These are phyloP conservation scores for Kryptopterus vitreolus DNA, from an alignment of 2,797 vertebrate species.

Conservation along the genomic window DNA sequence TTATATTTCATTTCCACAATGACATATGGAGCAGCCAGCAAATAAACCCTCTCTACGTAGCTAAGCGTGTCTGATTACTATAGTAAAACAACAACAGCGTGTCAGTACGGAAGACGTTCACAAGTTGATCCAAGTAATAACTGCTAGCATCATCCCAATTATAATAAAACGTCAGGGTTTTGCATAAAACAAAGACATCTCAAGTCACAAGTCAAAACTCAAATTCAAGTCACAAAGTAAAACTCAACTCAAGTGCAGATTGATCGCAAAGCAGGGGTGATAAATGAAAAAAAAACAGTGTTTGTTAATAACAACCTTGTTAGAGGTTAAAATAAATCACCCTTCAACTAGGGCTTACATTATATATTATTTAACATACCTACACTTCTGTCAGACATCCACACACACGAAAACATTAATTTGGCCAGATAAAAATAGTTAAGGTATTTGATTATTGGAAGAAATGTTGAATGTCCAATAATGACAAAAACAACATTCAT, in stretches of 20 bases:
- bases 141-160: background rate
- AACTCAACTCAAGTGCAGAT: background rate
- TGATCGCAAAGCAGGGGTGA: background rate
- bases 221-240: background rate
- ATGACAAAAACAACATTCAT: constrained; percentile 26
- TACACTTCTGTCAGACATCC: background rate
- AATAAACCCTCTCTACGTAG: background rate
- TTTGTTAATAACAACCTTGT: background rate
- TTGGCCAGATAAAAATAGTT: background rate
- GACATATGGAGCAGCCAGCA: background rate
- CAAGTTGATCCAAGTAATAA: background rate
- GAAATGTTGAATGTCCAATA: background rate
- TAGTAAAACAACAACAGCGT: constrained; percentile 7
- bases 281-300: background rate
- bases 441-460: background rate
- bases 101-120: constrained; percentile 6
- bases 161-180: background rate
- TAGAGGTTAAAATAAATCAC: background rate
- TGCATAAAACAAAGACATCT: background rate
- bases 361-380: background rate
- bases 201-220: background rate
- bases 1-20: background rate
- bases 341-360: background rate
- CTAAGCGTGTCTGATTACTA: background rate
- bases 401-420: background rate